Base-by-base conservation (phyloP, 1,140 invertebrate genomes). In the Acarapis woodi region DNA sequence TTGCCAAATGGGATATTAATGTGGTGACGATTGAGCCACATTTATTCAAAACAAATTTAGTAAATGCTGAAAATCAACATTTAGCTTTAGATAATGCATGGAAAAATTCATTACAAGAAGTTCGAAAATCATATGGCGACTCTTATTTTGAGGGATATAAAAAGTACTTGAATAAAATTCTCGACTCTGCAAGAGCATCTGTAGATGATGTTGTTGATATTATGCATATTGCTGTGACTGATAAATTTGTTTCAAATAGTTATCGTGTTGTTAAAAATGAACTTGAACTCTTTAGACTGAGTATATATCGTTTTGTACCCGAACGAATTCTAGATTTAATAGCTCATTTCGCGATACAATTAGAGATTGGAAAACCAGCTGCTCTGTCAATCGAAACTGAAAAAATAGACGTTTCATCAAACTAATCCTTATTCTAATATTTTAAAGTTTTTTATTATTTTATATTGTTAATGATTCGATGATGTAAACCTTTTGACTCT, bases 1-100 rank as follows among this genome's bases (percentile, higher is more conserved):
- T 64, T 59, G 53, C 53, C 39, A 62, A 62, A 41, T 64, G 59
- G 58, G 54, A 49, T 8, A 54, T 64, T 18, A 46, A 51, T 35
- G 60, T 63, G 3, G 50, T 58, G 14, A 50, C 54, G 0, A 56
- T 64, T 24, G 60, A 64, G 46, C 62, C 62, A 41, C 46, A 59
- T 44, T 45, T 53, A 16, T 52, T 62, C 32, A 57, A 54, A 41
- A 57, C 55, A 0, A 48, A 51, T 22, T 52, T 57, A 15, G 41
- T 48, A 10, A 43, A 45, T 18, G 42, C 41, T 18, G 44, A 51
- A 12, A 36, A 39, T 6, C 36, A 56, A 4, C 44, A 45, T 8
- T 35, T 38, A 12, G 47, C 42, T 5, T 38, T 55, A 28, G 47
- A 53, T 21, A 46, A 49, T 23, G 43, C 42, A 28, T 58, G 56